phyloP scores from a whole-genome alignment of 2,113 vertebrate genomes.

The Lagenorhynchus albirostris region DNA sequence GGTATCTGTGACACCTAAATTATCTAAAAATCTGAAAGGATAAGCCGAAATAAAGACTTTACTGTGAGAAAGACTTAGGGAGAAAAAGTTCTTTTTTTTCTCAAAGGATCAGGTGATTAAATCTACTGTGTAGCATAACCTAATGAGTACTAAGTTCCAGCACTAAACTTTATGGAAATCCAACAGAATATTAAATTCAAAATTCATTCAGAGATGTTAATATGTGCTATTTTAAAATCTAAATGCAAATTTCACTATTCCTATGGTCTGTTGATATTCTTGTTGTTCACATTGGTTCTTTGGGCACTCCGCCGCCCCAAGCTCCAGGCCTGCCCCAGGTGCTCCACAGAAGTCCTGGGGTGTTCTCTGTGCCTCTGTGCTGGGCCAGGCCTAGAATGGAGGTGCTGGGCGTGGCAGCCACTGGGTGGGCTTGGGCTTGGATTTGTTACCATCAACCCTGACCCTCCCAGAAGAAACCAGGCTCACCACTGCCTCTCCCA shows the following conservation, averaged over 20 bases:
- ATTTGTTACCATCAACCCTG: too few species aligned
- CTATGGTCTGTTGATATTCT: background rate
- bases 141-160: background rate
- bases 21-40: conserved; percentile 43
- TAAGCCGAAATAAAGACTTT: conserved; percentile 1
- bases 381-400: background rate
- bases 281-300: background rate
- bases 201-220: background rate
- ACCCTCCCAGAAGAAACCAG: background rate
- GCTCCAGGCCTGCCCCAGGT: background rate
- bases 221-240: background rate
- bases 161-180: background rate
- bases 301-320: rapidly evolving
- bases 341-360: background rate
- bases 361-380: background rate
- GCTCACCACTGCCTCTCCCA: background rate
- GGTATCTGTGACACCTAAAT: conserved; percentile 53
- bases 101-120: background rate
- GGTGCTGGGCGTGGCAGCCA: background rate
- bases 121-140: background rate
- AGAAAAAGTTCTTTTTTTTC: background rate
- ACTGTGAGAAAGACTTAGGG: background rate
- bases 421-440: background rate
- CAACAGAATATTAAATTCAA: background rate
- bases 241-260: background rate